Conservation (phyloP, 1,140 invertebrate species). For the Hycleus cichorii region DNA sequence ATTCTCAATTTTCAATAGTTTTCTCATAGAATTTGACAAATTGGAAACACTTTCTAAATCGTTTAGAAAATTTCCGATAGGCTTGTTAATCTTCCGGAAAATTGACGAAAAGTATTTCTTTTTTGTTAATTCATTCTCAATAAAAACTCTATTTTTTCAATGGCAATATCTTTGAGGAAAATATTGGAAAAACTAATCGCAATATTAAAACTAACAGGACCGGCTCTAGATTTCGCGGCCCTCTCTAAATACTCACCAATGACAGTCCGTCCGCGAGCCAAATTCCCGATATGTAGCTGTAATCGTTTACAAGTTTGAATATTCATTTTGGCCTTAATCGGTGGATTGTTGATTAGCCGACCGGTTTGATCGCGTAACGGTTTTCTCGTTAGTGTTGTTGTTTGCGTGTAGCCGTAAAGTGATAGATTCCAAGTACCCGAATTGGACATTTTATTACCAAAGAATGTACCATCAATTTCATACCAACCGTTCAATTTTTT, state of each 20-base stretch:
- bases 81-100: too few species aligned
- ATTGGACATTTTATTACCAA: conserved; percentile 53
- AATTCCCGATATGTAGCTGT: conserved; percentile 67
- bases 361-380: conserved; percentile 39
- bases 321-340: conserved; percentile 58
- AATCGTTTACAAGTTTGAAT: conserved; percentile 66
- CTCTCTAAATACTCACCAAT: conserved; percentile 47
- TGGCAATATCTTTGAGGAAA: too few species aligned
- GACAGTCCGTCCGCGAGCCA: conserved; percentile 54
- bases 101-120: too few species aligned
- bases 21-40: too few species aligned
- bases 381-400: conserved; percentile 58
- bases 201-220: too few species aligned
- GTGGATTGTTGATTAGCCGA: conserved; percentile 39
- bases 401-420: conserved; percentile 67
- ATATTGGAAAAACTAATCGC: too few species aligned
- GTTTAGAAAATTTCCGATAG: too few species aligned
- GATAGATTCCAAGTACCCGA: conserved; percentile 65
- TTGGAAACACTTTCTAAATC: too few species aligned
- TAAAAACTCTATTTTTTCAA: too few species aligned
- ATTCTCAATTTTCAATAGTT: too few species aligned
- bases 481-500: conserved; percentile 65
- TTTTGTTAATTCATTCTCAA: too few species aligned
- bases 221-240: too few species aligned
- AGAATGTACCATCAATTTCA: conserved; percentile 52